Conservation (phyloP, 35 echinoderm and acorn worm genomes). For the Holothuria glaberrima region DNA sequence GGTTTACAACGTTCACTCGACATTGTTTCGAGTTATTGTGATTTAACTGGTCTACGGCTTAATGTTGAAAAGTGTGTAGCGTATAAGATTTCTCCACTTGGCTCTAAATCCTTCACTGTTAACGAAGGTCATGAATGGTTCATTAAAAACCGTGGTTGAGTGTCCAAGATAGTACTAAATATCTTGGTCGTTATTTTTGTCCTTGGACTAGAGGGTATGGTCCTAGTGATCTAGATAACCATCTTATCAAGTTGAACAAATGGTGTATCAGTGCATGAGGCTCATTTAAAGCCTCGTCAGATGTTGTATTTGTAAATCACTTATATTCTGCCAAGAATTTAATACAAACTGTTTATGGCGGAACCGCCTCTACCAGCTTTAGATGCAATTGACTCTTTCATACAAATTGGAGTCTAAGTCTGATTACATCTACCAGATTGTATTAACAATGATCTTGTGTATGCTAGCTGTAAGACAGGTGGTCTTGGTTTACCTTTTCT, state of each 20-base stretch:
- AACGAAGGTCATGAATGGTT: neutral
- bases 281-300: neutral
- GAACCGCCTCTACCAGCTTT: no score
- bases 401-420: no score
- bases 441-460: no score
- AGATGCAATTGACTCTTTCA: no score
- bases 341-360: neutral
- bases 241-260: neutral
- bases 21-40: neutral
- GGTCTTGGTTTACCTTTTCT: no score
- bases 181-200: neutral
- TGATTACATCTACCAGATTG: no score
- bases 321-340: neutral
- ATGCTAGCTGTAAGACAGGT: no score
- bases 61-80: neutral
- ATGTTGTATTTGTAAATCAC: neutral
- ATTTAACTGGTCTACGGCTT: neutral
- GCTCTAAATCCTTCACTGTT: slow-evolving; percentile 11
- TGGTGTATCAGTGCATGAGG: neutral
- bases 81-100: neutral
- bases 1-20: neutral
- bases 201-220: neutral
- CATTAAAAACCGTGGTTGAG: neutral
- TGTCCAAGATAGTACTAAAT: neutral
- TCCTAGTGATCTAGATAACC: neutral